These are phyloP conservation scores for Mystacornis crossleyi DNA, from an alignment of 2,113 vertebrate genomes.

Conservation along the genomic window DNA sequence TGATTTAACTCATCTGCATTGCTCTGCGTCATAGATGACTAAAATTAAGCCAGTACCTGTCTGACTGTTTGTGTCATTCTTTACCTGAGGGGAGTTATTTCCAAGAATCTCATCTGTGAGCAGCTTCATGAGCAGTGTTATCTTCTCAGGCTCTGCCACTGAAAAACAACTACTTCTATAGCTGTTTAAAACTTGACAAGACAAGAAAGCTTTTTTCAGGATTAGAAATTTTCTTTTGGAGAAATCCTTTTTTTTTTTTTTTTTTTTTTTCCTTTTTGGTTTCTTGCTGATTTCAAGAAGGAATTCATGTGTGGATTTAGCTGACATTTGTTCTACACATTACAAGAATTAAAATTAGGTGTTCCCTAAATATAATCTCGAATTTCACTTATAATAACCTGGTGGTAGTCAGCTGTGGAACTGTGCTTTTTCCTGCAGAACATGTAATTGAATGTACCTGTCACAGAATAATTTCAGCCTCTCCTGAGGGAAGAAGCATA, in stretches of 20 bases:
- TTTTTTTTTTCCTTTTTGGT: background rate
- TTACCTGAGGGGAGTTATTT: background rate
- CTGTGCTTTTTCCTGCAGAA: slow-evolving; percentile 35
- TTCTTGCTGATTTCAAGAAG: background rate
- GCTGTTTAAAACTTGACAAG: background rate
- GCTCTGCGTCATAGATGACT: background rate
- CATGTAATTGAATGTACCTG: slow-evolving; percentile 51
- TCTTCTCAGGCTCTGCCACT: background rate
- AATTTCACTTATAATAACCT: slow-evolving; percentile 41
- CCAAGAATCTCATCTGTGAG: background rate
- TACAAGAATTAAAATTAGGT: slow-evolving; percentile 13
- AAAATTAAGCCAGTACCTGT: background rate
- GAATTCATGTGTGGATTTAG: background rate
- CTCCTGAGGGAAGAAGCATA: slow-evolving; percentile 1
- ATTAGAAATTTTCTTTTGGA: background rate
- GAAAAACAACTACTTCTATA: background rate
- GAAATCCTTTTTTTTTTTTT: background rate
- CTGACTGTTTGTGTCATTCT: background rate
- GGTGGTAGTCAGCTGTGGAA: slow-evolving; percentile 25
- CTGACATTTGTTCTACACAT: background rate
- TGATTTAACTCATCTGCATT: background rate
- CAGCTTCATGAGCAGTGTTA: background rate
- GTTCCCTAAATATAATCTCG: slow-evolving; percentile 29
- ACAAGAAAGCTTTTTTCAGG: background rate
- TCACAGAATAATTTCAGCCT: slow-evolving; percentile 27